Evolutionary conservation across 2,888 invertebrate species (phyloP).

Genomic region (Pachycephus smyrnensis): DNA sequence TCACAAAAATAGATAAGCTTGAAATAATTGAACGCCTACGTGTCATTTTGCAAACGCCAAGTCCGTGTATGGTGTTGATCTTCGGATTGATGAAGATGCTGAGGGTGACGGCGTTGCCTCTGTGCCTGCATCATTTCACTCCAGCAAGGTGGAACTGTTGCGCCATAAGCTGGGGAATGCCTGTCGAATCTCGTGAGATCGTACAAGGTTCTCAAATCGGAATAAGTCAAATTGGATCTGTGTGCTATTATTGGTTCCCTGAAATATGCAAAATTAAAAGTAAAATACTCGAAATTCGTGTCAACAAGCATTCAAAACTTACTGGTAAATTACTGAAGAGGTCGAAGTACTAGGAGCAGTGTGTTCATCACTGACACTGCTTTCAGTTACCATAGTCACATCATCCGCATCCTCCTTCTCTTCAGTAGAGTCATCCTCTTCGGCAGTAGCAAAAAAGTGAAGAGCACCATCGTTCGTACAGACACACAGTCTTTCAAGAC

Average conservation of each 20-base stretch:
- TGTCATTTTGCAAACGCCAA: conserved; percentile 89
- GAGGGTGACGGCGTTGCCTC: conserved; percentile 88
- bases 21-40: conserved; percentile 66
- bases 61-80: conserved; percentile 83
- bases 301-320: conserved; percentile 27
- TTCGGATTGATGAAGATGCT: conserved; percentile 77
- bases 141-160: conserved; percentile 94
- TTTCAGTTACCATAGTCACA: conserved; percentile 56
- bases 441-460: conserved; percentile 84
- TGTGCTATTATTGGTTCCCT: conserved; percentile 69
- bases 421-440: conserved; percentile 79
- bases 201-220: conserved; percentile 78
- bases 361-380: conserved; percentile 38
- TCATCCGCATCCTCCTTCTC: conserved; percentile 79
- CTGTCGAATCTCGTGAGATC: conserved; percentile 83
- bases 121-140: conserved; percentile 93
- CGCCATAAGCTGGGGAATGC: conserved; percentile 79
- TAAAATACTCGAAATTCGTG: not conserved
- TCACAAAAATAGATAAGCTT: not conserved
- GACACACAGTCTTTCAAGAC: conserved; percentile 86
- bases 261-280: not conserved
- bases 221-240: conserved; percentile 70
- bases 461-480: conserved; percentile 84
- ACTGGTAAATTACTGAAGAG: conserved; percentile 52
- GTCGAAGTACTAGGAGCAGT: conserved; percentile 60